These are phyloP conservation scores for Drosophila rubida DNA, from an alignment of 2,888 invertebrate genomes.

Conservation along the genomic window DNA sequence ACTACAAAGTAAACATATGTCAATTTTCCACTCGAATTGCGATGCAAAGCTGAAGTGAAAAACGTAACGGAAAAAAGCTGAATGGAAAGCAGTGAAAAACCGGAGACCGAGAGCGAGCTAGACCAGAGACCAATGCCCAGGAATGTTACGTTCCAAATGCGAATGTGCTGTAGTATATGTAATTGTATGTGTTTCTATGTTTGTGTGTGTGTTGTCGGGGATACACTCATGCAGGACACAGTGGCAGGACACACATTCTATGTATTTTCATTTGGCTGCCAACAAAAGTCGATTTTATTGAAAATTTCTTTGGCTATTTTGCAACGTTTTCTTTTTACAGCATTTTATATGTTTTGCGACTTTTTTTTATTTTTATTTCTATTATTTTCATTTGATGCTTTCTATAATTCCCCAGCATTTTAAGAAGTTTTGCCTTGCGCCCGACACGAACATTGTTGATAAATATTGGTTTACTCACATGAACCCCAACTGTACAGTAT, in stretches of 20 bases:
- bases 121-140: constrained; percentile 54
- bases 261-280: constrained; percentile 68
- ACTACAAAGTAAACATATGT: constrained; percentile 81
- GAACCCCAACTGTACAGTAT: constrained; percentile 15
- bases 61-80: constrained; percentile 55
- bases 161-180: constrained; percentile 32
- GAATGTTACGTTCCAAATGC: constrained; percentile 65
- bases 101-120: constrained; percentile 21
- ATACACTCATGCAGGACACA: not conserved
- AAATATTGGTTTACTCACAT: constrained; percentile 72
- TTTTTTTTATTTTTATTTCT: constrained; percentile 15
- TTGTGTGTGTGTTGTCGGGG: constrained; percentile 2
- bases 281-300: constrained; percentile 77
- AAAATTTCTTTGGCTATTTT: constrained; percentile 57
- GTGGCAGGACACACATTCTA: constrained; percentile 11
- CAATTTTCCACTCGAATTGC: constrained; percentile 81
- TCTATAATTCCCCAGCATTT: constrained; percentile 72
- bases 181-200: constrained; percentile 14
- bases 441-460: constrained; percentile 73
- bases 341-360: constrained; percentile 68
- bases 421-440: constrained; percentile 72
- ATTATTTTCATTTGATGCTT: constrained; percentile 69
- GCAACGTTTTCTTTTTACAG: constrained; percentile 53
- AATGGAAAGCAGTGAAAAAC: constrained; percentile 47
- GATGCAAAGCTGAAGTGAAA: constrained; percentile 78